Base-by-base conservation (phyloP, 2,113 vertebrate species). In the Mirounga angustirostris region DNA sequence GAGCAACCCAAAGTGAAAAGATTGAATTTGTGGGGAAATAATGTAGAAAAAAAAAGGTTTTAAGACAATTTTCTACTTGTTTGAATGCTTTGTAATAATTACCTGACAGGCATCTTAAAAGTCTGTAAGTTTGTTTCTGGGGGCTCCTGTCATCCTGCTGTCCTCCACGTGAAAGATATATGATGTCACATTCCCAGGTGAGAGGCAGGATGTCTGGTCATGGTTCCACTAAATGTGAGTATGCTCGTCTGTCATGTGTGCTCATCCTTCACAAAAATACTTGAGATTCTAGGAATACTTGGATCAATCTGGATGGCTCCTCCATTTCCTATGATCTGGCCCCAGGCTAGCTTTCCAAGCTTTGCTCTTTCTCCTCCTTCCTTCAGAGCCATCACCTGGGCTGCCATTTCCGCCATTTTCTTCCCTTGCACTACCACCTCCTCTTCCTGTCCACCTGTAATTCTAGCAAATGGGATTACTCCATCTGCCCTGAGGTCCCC, bases 281-380 rank as follows among this genome's bases (percentile, higher is more conserved):
- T 96, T 91, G 80, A 81, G 30, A 84, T 79, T 84, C 22, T 87
- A 91, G 24, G 43, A 82, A 96, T 93, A 81, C 22, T 40, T 83
- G 43, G 30, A 56, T 89, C 43, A 92, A 83, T 33, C 30, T 85
- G 58, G 7, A 63, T 90, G 79, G 22, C 4, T 63, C 7, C 52
- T 93, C 26, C 56, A 85, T 71, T 52, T 74, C 21, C 56, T 56
- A 54, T 54, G 74, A 59, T 33, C 40, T 96, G 46, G 8, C 26
- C 30, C 0, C 54, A 36, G n/a, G 22, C 30, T 86, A 52, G 15
- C 26, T 91, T 90, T 81, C 40, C 26, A 56, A 30, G 28, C 69
- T 56, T 90, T 79, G 78, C 14, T 88, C 46, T 95, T 89, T 81
- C 15, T 58, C 14, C 21, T 50, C 58, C 33, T 82, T 74, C 9